These are phyloP conservation scores for Calameuta pallipes DNA, from an alignment of 2,888 invertebrate species.

Conservation along the genomic window DNA sequence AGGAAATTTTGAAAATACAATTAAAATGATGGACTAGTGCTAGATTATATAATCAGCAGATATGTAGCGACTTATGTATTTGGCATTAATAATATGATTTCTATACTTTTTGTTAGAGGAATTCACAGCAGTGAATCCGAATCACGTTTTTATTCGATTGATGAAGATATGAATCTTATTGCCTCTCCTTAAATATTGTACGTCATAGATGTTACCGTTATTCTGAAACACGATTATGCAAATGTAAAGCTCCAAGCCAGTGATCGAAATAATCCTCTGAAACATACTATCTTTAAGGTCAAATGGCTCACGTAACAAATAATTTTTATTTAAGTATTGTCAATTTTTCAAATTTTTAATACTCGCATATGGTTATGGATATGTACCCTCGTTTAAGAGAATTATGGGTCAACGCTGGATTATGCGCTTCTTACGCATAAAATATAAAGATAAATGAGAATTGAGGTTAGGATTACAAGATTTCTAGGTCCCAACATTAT, in stretches of 20 bases:
- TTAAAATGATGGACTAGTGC: too few species aligned
- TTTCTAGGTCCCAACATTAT: not conserved
- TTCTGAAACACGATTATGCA: slow-evolving; percentile 13
- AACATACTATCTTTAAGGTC: not conserved
- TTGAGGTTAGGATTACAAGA: not conserved
- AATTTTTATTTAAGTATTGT: not conserved
- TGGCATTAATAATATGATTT: too few species aligned
- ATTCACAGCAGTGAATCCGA: too few species aligned
- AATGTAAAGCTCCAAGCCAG: slow-evolving; percentile 7
- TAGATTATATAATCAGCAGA: too few species aligned
- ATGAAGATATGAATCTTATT: not conserved
- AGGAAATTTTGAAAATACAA: too few species aligned
- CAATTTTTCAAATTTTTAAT: not conserved
- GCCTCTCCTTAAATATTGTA: not conserved
- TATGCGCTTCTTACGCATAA: not conserved
- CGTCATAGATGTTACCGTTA: not conserved
- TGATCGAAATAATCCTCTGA: slow-evolving; percentile 11
- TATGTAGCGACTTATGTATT: too few species aligned
- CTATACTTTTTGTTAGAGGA: too few species aligned
- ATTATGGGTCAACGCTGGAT: not conserved
- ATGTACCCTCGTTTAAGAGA: not conserved
- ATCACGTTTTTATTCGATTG: not conserved
- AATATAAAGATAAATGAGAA: not conserved
- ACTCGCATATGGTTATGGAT: not conserved
- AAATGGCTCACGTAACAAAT: not conserved